Conservation (phyloP, 1,140 invertebrate genomes). For the Bombus cullumanus region DNA sequence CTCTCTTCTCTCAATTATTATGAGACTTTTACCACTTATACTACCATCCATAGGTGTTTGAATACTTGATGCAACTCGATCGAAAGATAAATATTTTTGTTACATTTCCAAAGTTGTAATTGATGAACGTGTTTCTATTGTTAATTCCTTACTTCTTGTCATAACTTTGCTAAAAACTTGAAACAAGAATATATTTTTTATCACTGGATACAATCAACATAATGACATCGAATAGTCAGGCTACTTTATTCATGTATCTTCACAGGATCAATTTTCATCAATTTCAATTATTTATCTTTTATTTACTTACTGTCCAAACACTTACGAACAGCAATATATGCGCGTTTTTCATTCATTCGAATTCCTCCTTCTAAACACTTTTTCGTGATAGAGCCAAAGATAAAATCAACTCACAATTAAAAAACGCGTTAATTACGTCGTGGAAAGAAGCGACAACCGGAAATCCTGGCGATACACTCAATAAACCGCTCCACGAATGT, state of each 20-base stretch:
- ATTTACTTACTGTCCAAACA: too few species aligned
- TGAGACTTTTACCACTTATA: background rate
- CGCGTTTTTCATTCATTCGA: background rate
- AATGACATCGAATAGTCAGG: too few species aligned
- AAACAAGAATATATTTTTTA: too few species aligned
- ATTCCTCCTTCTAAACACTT: background rate
- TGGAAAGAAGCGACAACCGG: slow-evolving; percentile 11
- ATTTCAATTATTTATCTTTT: too few species aligned
- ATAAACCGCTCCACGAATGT: slow-evolving; percentile 29
- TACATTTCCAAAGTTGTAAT: too few species aligned
- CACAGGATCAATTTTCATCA: too few species aligned
- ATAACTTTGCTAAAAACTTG: too few species aligned
- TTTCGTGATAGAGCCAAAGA: background rate
- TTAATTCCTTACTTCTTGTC: too few species aligned
- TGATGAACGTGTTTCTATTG: too few species aligned
- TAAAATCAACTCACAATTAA: background rate
- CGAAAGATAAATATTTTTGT: background rate
- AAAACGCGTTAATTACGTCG: slow-evolving; percentile 35
- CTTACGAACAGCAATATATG: too few species aligned
- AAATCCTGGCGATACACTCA: slow-evolving; percentile 26
- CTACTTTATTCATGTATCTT: too few species aligned
- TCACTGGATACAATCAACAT: too few species aligned
- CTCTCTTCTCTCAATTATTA: background rate
- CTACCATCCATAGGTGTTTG: background rate
- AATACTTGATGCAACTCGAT: background rate